Base-by-base conservation (phyloP, 1,140 invertebrate species). In the Hylaeus anthracinus region DNA sequence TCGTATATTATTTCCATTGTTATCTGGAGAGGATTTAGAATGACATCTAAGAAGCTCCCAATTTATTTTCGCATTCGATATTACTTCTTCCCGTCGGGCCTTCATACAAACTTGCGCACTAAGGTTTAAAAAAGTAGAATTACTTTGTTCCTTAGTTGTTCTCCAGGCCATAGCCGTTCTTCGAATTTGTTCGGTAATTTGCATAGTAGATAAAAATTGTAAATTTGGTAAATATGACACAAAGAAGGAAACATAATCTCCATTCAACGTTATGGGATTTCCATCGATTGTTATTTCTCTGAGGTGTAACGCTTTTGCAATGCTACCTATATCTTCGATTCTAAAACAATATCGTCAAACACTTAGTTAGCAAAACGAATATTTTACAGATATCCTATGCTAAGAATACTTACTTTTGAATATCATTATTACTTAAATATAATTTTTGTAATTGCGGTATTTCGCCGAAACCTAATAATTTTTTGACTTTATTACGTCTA, bases 341-440 rank as follows among this genome's bases (percentile, higher is more conserved):
- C 97, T 97, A 88, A 83, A 95, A 94, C 73, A 67, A 61, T 12
- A 75, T 26, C n/a, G 39, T 53, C 43, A 66, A 5, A 45, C 37
- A 10, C 2, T 48, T 48, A 6, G 8, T 48, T 48, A 48, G 5
- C 8, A n/a, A 60, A 26, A 26, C 53, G 5, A 14, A 64, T 41
- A 70, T 26, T 26, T 26, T 26, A 26, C 26, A 26, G 26, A 26
- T 26, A 26, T 26, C 26, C 26, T 26, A 26, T 26, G 26, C 26
- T 26, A 26, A 26, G 74, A 76, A 76, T 88, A 92, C 89, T 93
- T 91, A 96, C 96, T 94, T 95, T 92, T 96, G 95, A 71, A 98
- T 95, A 88, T 98, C 97, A 93, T 98, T 98, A 89, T 98, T 97
- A 88, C 96, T 97, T 9, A 98, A 93, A 93, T 97, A 97, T 64